A percentile compares a stretch with the other conserved stretches of the same genome.
Conservation (phyloP, 1,140 invertebrate genomes). For the Drosophila auraria region DNA sequence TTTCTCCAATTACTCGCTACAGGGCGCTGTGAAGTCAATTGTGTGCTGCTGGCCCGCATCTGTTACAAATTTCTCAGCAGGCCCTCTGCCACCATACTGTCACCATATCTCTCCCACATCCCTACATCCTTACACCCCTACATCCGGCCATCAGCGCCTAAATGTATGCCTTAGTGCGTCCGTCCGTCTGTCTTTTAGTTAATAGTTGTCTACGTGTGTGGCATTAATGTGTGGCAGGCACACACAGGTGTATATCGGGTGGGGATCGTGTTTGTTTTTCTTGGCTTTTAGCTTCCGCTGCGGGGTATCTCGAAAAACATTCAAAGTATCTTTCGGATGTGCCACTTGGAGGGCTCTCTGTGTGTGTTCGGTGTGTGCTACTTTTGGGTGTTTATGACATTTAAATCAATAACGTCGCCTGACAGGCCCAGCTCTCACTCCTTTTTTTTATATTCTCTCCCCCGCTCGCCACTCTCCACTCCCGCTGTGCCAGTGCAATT, state of each 20-base stretch:
- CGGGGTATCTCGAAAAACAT: slow-evolving; percentile 66
- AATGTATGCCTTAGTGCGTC: slow-evolving; percentile 46
- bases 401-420: slow-evolving; percentile 81
- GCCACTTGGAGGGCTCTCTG: slow-evolving; percentile 63
- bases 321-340: slow-evolving; percentile 79
- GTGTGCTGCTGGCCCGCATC: slow-evolving; percentile 72
- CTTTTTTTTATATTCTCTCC: background rate
- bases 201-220: slow-evolving; percentile 80
- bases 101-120: slow-evolving; percentile 22
- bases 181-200: slow-evolving; percentile 67
- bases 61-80: slow-evolving; percentile 76
- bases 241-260: slow-evolving; percentile 28
- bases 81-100: slow-evolving; percentile 39
- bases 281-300: slow-evolving; percentile 75
- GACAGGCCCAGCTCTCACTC: background rate
- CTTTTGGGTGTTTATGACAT: slow-evolving; percentile 79
- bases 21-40: slow-evolving; percentile 63
- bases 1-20: slow-evolving; percentile 48
- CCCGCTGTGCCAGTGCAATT: slow-evolving; percentile 56
- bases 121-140: slow-evolving; percentile 9
- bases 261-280: slow-evolving; percentile 64
- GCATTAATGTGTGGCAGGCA: slow-evolving; percentile 58
- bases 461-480: too few species aligned
- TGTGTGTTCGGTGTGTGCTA: slow-evolving; percentile 38
- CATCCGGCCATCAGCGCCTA: slow-evolving; percentile 54